These are phyloP conservation scores for Drosophila micromelanica DNA, from an alignment of 1,140 invertebrate genomes.

Conservation along the genomic window DNA sequence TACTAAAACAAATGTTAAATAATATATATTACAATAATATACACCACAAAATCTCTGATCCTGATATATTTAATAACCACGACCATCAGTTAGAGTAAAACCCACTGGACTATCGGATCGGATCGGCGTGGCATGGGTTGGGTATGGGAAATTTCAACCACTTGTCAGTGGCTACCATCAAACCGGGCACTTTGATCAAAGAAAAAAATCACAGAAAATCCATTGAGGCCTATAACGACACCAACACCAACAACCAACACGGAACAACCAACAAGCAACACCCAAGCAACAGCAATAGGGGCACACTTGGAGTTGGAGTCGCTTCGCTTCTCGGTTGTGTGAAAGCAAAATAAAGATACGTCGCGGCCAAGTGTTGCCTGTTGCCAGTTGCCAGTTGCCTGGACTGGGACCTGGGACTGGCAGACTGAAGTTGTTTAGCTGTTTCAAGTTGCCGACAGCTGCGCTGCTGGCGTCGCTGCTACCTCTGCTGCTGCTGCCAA, in stretches of 20 bases:
- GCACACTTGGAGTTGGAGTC: constrained; percentile 47
- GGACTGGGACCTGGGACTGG: constrained; percentile 46
- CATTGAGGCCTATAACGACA: constrained; percentile 79
- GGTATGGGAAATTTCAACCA: constrained; percentile 72
- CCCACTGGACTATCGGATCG: constrained; percentile 16
- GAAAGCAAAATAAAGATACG: constrained; percentile 79
- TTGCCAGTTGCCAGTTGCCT: constrained; percentile 49
- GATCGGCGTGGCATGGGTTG: constrained; percentile 40
- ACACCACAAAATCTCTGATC: no score
- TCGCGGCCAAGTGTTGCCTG: constrained; percentile 69
- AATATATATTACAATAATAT: no score
- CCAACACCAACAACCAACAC: constrained; percentile 39
- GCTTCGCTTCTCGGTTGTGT: constrained; percentile 47
- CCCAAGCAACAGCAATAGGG: constrained; percentile 46
- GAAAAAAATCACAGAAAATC: constrained; percentile 76
- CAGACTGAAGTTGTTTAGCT: constrained; percentile 71
- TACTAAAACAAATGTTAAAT: no score
- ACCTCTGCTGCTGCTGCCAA: constrained; percentile 48
- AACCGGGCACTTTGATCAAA: constrained; percentile 73
- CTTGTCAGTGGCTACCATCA: constrained; percentile 67
- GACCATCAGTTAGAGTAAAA: neutral
- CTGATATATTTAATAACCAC: neutral
- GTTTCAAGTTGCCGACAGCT: constrained; percentile 77
- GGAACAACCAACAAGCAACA: constrained; percentile 18
- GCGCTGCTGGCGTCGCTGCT: constrained; percentile 61